A percentile compares a stretch with the other conserved stretches of the same genome.
phyloP scores from a whole-genome alignment of 2,888 invertebrate species.

The Cephus pulcher region DNA sequence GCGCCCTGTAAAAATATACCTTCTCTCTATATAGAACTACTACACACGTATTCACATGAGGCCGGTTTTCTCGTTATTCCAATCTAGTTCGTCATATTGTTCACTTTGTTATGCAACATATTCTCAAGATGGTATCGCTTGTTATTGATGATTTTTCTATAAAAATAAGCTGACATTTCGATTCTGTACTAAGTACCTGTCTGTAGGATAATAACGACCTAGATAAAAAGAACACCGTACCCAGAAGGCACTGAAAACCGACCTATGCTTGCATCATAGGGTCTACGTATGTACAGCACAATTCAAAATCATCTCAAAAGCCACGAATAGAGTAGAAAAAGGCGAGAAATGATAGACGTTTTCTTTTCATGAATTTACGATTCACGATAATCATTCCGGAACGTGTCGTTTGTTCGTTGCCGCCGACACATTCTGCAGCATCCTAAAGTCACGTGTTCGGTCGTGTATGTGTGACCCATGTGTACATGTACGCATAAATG shows the following conservation, averaged over 20 bases:
- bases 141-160: constrained; percentile 10
- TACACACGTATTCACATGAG: constrained; percentile 32
- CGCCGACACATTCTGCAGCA: constrained; percentile 9
- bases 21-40: constrained; percentile 53
- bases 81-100: constrained; percentile 4
- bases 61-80: constrained; percentile 5
- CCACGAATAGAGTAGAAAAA: constrained; percentile 60
- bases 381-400: constrained; percentile 11
- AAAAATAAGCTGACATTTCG: constrained; percentile 13
- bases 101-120: constrained; percentile 20
- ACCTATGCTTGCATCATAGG: constrained; percentile 15
- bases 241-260: constrained; percentile 9
- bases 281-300: constrained; percentile 41
- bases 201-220: neutral
- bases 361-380: constrained; percentile 23
- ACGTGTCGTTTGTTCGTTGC: neutral
- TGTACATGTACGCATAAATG: constrained; percentile 24
- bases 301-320: constrained; percentile 53
- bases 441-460: constrained; percentile 5
- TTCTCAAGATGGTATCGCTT: neutral
- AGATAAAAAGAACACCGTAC: neutral
- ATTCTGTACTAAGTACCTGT: neutral
- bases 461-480: neutral
- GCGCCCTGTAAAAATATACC: constrained; percentile 65
- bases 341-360: constrained; percentile 46